Evolutionary conservation across 1,140 invertebrate genomes (phyloP).

Genomic region (Zaprionus gabonicus): DNA sequence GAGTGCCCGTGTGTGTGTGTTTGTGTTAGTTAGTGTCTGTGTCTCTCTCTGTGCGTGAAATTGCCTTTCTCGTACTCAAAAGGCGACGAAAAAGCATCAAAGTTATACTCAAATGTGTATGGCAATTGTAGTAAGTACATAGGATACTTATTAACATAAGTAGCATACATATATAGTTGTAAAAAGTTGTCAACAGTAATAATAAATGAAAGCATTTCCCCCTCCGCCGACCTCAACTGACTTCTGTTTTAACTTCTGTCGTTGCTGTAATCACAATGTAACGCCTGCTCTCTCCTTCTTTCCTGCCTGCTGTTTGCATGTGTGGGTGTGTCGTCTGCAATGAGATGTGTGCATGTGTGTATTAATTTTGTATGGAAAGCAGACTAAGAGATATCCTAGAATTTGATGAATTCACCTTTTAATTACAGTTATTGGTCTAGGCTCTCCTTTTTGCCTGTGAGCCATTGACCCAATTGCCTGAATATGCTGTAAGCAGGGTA

Average conservation of each 20-base stretch:
- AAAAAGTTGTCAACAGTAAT: too few relatives aligned
- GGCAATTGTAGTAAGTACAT: slow-evolving; percentile 78
- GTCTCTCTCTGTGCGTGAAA: slow-evolving; percentile 60
- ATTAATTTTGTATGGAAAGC: not conserved
- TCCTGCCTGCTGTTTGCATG: not conserved
- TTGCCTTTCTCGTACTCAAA: slow-evolving; percentile 62
- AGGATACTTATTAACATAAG: not conserved
- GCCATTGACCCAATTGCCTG: slow-evolving; percentile 37
- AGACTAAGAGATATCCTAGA: slow-evolving; percentile 2
- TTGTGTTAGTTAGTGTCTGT: slow-evolving; percentile 31
- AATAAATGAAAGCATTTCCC: too few relatives aligned
- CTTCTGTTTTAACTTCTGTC: not conserved
- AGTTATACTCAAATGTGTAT: slow-evolving; percentile 82
- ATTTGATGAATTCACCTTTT: slow-evolving; percentile 28
- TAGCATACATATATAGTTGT: not conserved
- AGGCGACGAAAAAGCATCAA: slow-evolving; percentile 70
- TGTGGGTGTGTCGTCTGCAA: not conserved
- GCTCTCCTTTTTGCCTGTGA: slow-evolving; percentile 3
- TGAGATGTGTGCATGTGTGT: slow-evolving; percentile 2
- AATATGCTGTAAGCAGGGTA: slow-evolving; percentile 1
- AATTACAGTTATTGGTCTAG: slow-evolving; percentile 18
- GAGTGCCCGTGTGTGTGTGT: slow-evolving; percentile 37
- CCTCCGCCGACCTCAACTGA: not conserved
- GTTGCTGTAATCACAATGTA: not conserved
- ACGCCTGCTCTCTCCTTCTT: not conserved